Base-by-base conservation (phyloP, 2,797 vertebrate genomes). In the Silurus lanzhouensis region DNA sequence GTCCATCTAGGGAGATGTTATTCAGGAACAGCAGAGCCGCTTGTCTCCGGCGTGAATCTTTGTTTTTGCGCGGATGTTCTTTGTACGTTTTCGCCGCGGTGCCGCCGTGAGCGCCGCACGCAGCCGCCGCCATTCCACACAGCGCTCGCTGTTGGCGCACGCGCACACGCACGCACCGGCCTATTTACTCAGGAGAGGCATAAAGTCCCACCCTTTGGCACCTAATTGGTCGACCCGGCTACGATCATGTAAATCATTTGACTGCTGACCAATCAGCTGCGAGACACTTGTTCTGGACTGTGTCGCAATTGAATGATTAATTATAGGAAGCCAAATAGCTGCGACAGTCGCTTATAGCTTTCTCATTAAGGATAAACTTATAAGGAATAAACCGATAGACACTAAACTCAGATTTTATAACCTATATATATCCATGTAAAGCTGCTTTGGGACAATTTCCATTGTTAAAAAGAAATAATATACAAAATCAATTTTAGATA, bases 1-100 rank as follows among this genome's bases (percentile, higher is more conserved):
- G 95, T 3, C 97, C 97, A 90, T 98, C 97, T 87, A 99, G 92
- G 1, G 97, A 98, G 90, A 98, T 98, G 84, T 98, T 99, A 70
- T 91, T 98, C 68, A 98, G 95, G 90, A 99, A 98, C 88, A 96
- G 93, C 14, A 98, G 93, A 9, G 97, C 97, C 81, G 97, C 97
- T 91, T 98, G 97, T 72, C 97, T 93, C 81, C 97, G 93, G 14
- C 94, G 93, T 2, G 97, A 96, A 83, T 98, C 97, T 20, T 94
- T 96, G 38, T 89, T 91, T 91, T 92, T 95, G 60, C 92, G 88
- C 12, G 93, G 89, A 6, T 91, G 91, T 60, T 95, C 95, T 80
- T 93, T 92, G 77, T 91, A 90, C 2, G 81, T 5, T 88, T 92
- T 95, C 0, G 89, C 20, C 1, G 92, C 57, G 87, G 81, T 82